Evolutionary conservation across 92 coral and sea anemone species (phyloP), one percentile per base, ranked within the genome.

Genomic region (Meandrina meandrites): DNA sequence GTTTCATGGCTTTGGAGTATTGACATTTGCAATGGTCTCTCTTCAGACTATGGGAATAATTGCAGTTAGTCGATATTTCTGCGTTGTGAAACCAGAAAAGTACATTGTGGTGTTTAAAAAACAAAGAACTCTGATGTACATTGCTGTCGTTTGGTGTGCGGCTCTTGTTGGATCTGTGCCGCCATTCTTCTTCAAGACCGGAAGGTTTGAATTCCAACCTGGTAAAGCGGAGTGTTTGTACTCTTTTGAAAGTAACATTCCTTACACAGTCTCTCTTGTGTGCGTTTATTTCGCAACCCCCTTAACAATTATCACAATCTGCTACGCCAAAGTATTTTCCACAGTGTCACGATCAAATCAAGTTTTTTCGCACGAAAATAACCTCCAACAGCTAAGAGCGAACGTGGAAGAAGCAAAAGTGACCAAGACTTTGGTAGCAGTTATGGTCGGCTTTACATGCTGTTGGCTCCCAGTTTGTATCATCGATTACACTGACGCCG

Each of bases 151-250:
- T 14, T 54, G 60, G 60, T 54, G 60, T 0, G 19, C 16, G 5
- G 60, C 60, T 54, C 22, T 54, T 21, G 60, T 54, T 54, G 60
- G 60, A 54, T 54, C 60, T 54, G 60, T 54, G 22, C 60, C 60
- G 1, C 60, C 60, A 5, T 76, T 89, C 22, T 89, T 92, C 51
- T 51, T 86, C 37, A 35, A 34, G 60, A 64, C 75, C 13, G 91
- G 75, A 16, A 81, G 87, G 45, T 92, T 87, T 83, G 66, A 81
- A 31, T 92, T 92, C 48, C 94, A 92, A n/a, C 94, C 94, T 37
- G 94, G 94, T 31, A 92, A 89, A 86, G 93, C 90, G 31, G 79
- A 90, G 90, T 92, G 95, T 58, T 75, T 92, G 7, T 87, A 90
- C 86, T 82, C 94, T 22, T 92, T 92, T 64, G 90, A 92, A 70